Conservation (phyloP, 1,140 invertebrate species). For the Mactra quadrangularis region DNA sequence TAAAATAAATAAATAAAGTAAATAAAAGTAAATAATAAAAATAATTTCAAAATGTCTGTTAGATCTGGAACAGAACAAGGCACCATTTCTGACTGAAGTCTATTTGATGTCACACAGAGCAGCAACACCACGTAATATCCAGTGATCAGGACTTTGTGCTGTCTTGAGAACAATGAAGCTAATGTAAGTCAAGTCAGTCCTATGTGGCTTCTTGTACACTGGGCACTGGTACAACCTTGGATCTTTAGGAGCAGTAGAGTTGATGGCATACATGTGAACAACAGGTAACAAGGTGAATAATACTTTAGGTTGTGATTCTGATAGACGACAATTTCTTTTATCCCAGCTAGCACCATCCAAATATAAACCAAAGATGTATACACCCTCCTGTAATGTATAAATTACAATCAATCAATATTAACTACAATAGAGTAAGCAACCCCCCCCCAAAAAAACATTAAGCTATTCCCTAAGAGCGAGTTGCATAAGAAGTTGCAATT, state of each 20-base stretch:
- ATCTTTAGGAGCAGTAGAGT: slow-evolving; percentile 91
- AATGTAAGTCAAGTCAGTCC: slow-evolving; percentile 96
- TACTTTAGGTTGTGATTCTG: slow-evolving; percentile 80
- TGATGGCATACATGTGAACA: slow-evolving; percentile 81
- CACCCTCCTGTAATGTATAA: slow-evolving; percentile 73
- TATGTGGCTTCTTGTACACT: slow-evolving; percentile 96
- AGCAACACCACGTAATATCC: slow-evolving; percentile 96
- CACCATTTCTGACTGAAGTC: too few species aligned
- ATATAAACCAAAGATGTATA: slow-evolving; percentile 80
- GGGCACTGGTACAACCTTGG: slow-evolving; percentile 96
- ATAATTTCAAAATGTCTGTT: too few species aligned
- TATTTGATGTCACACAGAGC: slow-evolving; percentile 98
- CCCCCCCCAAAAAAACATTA: too few species aligned
- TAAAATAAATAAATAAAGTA: too few species aligned
- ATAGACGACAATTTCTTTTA: slow-evolving; percentile 73
- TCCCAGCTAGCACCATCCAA: slow-evolving; percentile 82
- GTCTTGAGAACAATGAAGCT: slow-evolving; percentile 93
- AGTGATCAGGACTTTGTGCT: slow-evolving; percentile 93
- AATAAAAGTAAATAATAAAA: too few species aligned
- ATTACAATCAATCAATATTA: background rate
- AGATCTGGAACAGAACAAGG: too few species aligned
- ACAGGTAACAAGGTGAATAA: slow-evolving; percentile 79
- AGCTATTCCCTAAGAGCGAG: too few species aligned
- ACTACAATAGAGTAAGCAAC: too few species aligned
- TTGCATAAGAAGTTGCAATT: too few species aligned